Conservation (phyloP, 2,888 invertebrate genomes). For the Tetranychus piercei region DNA sequence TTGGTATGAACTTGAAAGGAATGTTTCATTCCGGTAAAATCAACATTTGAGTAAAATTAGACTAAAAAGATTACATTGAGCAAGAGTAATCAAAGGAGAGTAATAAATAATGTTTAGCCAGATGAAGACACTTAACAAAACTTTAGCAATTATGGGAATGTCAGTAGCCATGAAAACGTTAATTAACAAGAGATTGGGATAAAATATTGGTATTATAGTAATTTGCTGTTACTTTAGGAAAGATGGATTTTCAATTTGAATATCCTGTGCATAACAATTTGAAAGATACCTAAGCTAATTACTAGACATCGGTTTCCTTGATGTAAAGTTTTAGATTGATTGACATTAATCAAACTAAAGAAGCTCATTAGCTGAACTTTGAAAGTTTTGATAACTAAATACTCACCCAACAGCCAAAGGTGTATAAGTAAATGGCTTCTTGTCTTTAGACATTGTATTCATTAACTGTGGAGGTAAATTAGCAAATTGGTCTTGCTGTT, state of each 20-base stretch:
- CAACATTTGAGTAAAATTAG: not conserved
- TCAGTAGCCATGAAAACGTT: too few species aligned
- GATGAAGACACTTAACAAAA: too few species aligned
- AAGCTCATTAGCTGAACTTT: too few species aligned
- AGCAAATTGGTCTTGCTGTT: conserved; percentile 19
- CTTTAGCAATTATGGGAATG: too few species aligned
- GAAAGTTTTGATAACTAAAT: not conserved
- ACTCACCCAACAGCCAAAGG: conserved; percentile 36
- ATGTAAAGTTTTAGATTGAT: too few species aligned
- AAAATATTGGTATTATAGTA: conserved; percentile 8
- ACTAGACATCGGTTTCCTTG: too few species aligned
- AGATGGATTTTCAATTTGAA: too few species aligned
- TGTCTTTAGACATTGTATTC: conserved; percentile 61
- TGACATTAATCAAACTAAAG: too few species aligned
- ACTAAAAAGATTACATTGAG: not conserved
- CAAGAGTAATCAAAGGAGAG: not conserved
- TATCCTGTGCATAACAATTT: too few species aligned
- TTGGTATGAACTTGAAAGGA: not conserved
- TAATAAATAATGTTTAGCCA: not conserved
- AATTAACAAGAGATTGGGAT: too few species aligned
- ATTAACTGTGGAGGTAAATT: conserved; percentile 58
- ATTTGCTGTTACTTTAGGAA: not conserved
- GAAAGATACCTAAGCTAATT: too few species aligned
- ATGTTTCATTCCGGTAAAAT: not conserved
- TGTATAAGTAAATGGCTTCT: conserved; percentile 89